Evolutionary conservation across 2,113 vertebrate genomes (phyloP).

Genomic region (Gymnorhina tibicen): DNA sequence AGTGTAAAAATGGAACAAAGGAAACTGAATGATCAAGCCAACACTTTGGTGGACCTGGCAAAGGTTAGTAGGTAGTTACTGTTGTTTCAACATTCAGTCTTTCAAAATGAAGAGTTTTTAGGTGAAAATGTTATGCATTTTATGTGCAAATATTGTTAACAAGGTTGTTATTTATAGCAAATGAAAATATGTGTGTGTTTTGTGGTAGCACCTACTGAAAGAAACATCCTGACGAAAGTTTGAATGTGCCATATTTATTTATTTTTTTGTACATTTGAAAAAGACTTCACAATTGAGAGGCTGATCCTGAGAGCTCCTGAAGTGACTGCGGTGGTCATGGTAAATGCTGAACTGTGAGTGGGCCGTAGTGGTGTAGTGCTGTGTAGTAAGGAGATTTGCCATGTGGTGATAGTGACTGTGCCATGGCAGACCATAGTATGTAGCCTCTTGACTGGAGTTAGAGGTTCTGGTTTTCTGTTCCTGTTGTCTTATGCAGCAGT

Average conservation of each 20-base stretch:
- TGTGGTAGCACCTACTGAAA: not conserved
- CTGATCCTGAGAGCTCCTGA: not conserved
- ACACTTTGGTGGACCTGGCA: slow-evolving; percentile 98
- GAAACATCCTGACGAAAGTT: not conserved
- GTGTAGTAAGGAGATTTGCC: not conserved
- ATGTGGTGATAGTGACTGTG: not conserved
- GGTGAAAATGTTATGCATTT: not conserved
- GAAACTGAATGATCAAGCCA: slow-evolving; percentile 99
- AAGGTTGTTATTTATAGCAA: not conserved
- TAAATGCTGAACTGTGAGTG: not conserved
- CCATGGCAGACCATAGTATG: not conserved
- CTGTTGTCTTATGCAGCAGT: not conserved
- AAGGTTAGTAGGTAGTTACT: slow-evolving; percentile 82
- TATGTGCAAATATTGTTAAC: not conserved
- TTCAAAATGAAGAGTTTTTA: not conserved
- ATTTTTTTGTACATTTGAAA: not conserved
- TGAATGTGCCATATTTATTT: not conserved
- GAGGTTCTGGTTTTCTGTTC: not conserved
- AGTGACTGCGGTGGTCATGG: not conserved
- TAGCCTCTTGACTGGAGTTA: not conserved
- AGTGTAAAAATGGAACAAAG: slow-evolving; percentile 99
- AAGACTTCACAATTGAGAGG: not conserved
- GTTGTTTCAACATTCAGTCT: not conserved
- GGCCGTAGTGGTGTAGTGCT: not conserved
- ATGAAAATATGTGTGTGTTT: not conserved